phyloP scores from a whole-genome alignment of 2,888 invertebrate genomes.

The Scaptomyza caliginosa region DNA sequence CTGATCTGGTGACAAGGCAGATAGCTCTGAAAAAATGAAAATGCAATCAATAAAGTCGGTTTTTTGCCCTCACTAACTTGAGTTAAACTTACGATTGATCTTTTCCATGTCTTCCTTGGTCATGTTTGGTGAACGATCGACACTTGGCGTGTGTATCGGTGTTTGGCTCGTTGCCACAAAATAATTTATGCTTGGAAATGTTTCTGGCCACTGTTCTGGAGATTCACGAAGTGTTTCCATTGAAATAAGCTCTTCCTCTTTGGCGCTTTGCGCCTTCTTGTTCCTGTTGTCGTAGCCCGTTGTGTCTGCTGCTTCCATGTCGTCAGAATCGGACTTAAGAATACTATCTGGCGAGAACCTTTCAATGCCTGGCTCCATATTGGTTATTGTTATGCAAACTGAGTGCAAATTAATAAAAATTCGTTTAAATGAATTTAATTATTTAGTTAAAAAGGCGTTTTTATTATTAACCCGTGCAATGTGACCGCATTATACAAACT shows the following conservation, averaged over 20 bases:
- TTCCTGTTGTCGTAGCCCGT: slow-evolving; percentile 1
- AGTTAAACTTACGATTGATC: slow-evolving; percentile 89
- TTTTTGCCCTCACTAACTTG: too few relatives aligned
- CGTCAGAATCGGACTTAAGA: slow-evolving; percentile 45
- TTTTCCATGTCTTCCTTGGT: slow-evolving; percentile 90
- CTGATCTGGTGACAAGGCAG: slow-evolving; percentile 90
- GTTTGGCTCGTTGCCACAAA: slow-evolving; percentile 90
- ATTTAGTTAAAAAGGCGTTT: slow-evolving; percentile 44
- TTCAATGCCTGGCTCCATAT: slow-evolving; percentile 43
- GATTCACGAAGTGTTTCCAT: slow-evolving; percentile 96
- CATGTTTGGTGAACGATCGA: slow-evolving; percentile 88
- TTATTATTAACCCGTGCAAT: slow-evolving; percentile 35
- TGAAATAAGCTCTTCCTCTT: slow-evolving; percentile 90
- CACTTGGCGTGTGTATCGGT: slow-evolving; percentile 85
- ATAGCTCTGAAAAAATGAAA: slow-evolving; percentile 86
- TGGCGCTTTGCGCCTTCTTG: slow-evolving; percentile 29
- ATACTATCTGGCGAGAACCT: slow-evolving; percentile 54
- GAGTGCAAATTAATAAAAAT: neutral
- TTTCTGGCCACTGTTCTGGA: slow-evolving; percentile 98
- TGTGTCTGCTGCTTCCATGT: slow-evolving; percentile 1
- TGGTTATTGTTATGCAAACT: slow-evolving; percentile 28
- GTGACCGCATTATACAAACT: slow-evolving; percentile 35
- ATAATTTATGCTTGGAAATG: slow-evolving; percentile 95
- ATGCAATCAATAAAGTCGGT: too few relatives aligned
- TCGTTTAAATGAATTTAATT: slow-evolving; percentile 16